These are phyloP conservation scores for Ectemnius continuus DNA, from an alignment of 2,888 invertebrate genomes.

Conservation along the genomic window DNA sequence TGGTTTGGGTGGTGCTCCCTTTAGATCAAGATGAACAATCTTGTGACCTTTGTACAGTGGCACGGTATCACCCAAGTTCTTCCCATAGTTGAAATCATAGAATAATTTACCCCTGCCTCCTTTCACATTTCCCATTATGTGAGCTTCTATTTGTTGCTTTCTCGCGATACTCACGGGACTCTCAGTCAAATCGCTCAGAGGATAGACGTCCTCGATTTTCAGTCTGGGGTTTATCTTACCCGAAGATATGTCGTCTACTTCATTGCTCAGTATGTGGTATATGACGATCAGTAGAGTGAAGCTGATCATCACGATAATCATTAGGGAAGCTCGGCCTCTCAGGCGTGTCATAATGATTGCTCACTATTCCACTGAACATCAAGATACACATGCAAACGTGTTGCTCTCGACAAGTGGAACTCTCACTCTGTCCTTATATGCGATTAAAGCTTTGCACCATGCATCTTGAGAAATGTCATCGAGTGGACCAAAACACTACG, in stretches of 20 bases:
- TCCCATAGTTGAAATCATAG: slow-evolving; percentile 41
- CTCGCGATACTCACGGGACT: slow-evolving; percentile 57
- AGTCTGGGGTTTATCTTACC: slow-evolving; percentile 51
- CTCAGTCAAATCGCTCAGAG: slow-evolving; percentile 56
- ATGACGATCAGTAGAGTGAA: slow-evolving; percentile 70
- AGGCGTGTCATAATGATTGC: slow-evolving; percentile 65
- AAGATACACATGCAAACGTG: slow-evolving; percentile 26
- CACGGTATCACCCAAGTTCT: slow-evolving; percentile 25
- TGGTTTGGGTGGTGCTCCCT: slow-evolving; percentile 89
- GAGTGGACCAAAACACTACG: no score
- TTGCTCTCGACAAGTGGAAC: background rate
- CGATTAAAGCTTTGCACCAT: no score
- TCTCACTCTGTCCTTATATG: background rate
- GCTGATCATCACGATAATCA: slow-evolving; percentile 68
- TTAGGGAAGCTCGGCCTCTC: slow-evolving; percentile 69
- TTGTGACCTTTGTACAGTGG: slow-evolving; percentile 79
- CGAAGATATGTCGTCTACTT: slow-evolving; percentile 62
- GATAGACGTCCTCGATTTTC: slow-evolving; percentile 60
- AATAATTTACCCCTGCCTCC: slow-evolving; percentile 28
- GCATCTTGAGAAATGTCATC: no score
- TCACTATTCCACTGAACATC: slow-evolving; percentile 35
- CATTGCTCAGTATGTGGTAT: slow-evolving; percentile 72
- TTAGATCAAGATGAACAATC: slow-evolving; percentile 90
- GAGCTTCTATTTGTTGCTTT: slow-evolving; percentile 61
- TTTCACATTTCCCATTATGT: slow-evolving; percentile 56